Evolutionary conservation across 2,797 vertebrate genomes (phyloP).

Genomic region (Tympanoctomys barrerae): DNA sequence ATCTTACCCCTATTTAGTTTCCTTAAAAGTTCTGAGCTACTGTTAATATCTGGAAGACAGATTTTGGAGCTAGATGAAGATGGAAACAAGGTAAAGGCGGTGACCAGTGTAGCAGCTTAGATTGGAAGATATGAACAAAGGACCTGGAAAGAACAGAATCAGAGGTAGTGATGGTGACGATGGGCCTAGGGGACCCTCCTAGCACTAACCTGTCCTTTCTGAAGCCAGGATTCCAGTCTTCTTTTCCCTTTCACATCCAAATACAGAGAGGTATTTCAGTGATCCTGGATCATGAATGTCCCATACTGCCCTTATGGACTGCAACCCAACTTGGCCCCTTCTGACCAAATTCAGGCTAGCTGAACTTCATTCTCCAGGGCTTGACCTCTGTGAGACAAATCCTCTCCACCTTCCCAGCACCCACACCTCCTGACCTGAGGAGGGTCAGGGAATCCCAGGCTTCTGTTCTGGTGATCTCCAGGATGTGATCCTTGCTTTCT

Average conservation of each 20-base stretch:
- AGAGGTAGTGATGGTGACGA: background rate
- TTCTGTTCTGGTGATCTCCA: conserved; percentile 87
- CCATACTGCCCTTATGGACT: conserved; percentile 14
- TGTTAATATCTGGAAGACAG: conserved; percentile 57
- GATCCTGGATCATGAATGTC: background rate
- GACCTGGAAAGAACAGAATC: conserved; percentile 70
- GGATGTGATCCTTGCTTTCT: conserved; percentile 86
- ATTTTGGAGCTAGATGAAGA: conserved; percentile 69
- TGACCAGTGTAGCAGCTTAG: conserved; percentile 40
- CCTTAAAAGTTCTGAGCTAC: conserved; percentile 68
- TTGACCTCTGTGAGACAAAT: conserved; percentile 22
- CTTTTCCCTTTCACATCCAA: conserved; percentile 21
- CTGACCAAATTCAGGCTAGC: conserved; percentile 39
- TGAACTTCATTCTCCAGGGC: conserved; percentile 6
- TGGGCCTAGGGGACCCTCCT: background rate
- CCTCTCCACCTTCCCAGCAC: background rate
- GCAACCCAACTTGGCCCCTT: background rate
- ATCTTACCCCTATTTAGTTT: conserved; percentile 55
- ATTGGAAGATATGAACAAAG: conserved; percentile 44
- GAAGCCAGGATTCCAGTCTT: background rate
- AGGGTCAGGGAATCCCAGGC: conserved; percentile 80
- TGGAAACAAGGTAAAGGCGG: conserved; percentile 7
- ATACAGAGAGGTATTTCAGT: conserved; percentile 42
- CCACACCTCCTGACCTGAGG: conserved; percentile 84
- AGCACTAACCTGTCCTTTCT: conserved; percentile 8